A percentile compares a stretch with the other conserved stretches of the same genome.
Conservation (phyloP, 1,140 invertebrate genomes). For the Plutomurus gul region DNA sequence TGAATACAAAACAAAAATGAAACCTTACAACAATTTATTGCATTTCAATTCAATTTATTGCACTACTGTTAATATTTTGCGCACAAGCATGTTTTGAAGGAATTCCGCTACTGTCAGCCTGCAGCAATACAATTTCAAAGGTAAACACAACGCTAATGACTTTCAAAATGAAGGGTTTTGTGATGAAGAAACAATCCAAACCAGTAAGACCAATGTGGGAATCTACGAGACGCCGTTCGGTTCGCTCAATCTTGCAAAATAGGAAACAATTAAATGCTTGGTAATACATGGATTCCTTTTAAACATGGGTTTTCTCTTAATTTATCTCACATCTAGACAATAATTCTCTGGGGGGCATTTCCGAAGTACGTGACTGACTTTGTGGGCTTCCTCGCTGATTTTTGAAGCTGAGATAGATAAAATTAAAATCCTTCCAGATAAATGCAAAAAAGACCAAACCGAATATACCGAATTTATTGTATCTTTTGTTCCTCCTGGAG, state of each 20-base stretch:
- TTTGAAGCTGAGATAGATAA: neutral
- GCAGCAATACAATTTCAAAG: constrained; percentile 47
- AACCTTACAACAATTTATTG: too few relatives aligned
- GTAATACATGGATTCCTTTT: neutral
- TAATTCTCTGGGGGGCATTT: constrained; percentile 39
- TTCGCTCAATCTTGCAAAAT: constrained; percentile 22
- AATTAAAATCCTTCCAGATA: constrained; percentile 27
- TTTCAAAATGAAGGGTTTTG: constrained; percentile 39
- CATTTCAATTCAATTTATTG: too few relatives aligned
- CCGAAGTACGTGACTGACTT: constrained; percentile 18
- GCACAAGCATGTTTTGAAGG: too few relatives aligned
- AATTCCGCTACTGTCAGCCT: too few relatives aligned
- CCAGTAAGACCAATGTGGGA: constrained; percentile 34
- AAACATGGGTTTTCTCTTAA: neutral
- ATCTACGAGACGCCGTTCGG: neutral
- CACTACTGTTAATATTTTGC: too few relatives aligned
- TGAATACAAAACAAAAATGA: too few relatives aligned
- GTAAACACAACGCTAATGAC: constrained; percentile 42
- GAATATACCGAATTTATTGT: constrained; percentile 8
- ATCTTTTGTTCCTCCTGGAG: neutral
- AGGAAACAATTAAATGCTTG: neutral
- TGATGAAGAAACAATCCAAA: constrained; percentile 42
- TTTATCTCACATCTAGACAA: constrained; percentile 3
- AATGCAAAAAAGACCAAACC: constrained; percentile 42
- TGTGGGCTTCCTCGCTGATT: constrained; percentile 39